A percentile compares a stretch with the other conserved stretches of the same genome.
These are phyloP conservation scores for Trachelus tabidus DNA, from an alignment of 2,888 invertebrate genomes.

Conservation along the genomic window DNA sequence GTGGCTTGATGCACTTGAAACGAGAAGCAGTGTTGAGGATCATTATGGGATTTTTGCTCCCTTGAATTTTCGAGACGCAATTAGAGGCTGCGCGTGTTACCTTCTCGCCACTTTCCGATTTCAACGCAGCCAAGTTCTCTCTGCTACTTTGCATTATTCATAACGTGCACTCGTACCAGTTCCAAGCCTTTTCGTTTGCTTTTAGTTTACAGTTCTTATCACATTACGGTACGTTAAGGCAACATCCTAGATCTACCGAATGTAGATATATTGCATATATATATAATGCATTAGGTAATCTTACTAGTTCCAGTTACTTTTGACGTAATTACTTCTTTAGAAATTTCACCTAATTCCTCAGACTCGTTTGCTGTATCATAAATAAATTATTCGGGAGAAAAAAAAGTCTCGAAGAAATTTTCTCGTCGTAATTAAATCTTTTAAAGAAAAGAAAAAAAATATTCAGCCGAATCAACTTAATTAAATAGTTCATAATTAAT, in stretches of 20 bases:
- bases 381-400: not conserved
- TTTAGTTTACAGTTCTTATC: constrained; percentile 16
- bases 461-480: not conserved
- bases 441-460: not conserved
- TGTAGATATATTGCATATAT: not conserved
- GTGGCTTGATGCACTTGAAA: constrained; percentile 12
- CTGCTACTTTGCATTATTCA: constrained; percentile 27
- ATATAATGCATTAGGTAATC: not conserved
- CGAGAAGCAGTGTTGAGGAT: constrained; percentile 30
- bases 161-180: constrained; percentile 15
- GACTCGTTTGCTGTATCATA: not conserved
- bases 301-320: not conserved
- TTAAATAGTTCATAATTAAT: not conserved
- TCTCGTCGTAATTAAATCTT: not conserved
- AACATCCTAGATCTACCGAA: not conserved
- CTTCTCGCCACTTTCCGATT: constrained; percentile 16
- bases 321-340: not conserved
- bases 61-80: constrained; percentile 36
- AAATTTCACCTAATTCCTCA: not conserved
- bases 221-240: not conserved
- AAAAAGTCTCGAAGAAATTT: not conserved
- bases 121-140: constrained; percentile 17
- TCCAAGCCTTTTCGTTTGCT: constrained; percentile 8
- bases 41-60: constrained; percentile 36
- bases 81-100: constrained; percentile 24